Evolutionary conservation across 2,888 invertebrate genomes (phyloP).

Genomic region (Acanthosoma haemorrhoidale): DNA sequence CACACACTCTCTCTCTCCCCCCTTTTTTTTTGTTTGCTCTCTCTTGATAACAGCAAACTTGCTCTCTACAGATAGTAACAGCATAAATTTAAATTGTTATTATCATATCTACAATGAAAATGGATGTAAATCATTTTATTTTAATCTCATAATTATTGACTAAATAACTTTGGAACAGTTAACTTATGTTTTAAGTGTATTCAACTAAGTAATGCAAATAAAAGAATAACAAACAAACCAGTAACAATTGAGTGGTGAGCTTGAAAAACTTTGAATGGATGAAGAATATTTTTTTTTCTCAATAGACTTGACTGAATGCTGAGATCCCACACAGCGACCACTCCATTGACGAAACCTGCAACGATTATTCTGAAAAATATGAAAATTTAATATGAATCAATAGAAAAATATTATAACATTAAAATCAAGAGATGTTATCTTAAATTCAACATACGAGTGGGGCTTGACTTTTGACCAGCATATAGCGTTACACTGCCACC

Average conservation of each 20-base stretch:
- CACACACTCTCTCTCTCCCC: too few species aligned
- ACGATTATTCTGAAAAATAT: conserved; percentile 46
- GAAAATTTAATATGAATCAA: not conserved
- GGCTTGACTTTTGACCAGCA: conserved; percentile 36
- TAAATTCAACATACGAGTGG: conserved; percentile 33
- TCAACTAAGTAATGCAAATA: not conserved
- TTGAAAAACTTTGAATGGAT: conserved; percentile 56
- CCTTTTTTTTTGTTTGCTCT: too few species aligned
- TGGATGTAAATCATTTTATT: too few species aligned
- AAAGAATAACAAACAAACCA: conserved; percentile 47
- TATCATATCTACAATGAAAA: too few species aligned
- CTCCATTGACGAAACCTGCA: conserved; percentile 65
- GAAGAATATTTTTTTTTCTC: conserved; percentile 48
- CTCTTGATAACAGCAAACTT: too few species aligned
- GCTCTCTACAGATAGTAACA: too few species aligned
- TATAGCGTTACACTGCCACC: conserved; percentile 37
- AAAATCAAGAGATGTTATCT: not conserved
- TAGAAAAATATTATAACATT: not conserved
- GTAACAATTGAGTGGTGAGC: conserved; percentile 56
- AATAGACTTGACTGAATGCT: conserved; percentile 52
- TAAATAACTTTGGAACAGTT: too few species aligned
- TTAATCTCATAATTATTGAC: too few species aligned
- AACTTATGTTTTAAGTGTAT: too few species aligned
- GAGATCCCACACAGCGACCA: conserved; percentile 60
- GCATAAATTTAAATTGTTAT: too few species aligned